These are phyloP conservation scores for Drosophila leonis DNA, from an alignment of 2,888 invertebrate genomes.

Conservation along the genomic window DNA sequence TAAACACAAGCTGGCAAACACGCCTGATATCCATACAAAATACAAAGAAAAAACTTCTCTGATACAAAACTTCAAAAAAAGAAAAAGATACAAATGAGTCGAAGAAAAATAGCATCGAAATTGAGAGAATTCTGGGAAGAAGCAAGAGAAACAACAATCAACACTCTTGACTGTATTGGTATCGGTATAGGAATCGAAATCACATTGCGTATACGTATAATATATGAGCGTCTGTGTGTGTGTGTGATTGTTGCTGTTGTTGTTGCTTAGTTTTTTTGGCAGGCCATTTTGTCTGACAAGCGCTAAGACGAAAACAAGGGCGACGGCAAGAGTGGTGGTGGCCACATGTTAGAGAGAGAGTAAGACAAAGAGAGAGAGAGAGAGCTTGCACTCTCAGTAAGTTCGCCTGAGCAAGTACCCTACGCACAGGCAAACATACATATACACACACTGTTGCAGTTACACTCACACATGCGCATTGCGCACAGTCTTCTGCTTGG, in stretches of 20 bases:
- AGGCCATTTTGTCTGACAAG: slow-evolving; percentile 50
- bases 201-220: slow-evolving; percentile 53
- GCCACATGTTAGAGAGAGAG: slow-evolving; percentile 34
- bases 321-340: slow-evolving; percentile 42
- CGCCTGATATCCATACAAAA: slow-evolving; percentile 20
- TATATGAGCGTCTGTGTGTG: neutral
- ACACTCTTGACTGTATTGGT: slow-evolving; percentile 8
- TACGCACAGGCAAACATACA: slow-evolving; percentile 22
- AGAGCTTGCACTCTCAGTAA: slow-evolving; percentile 30
- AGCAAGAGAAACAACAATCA: slow-evolving; percentile 17
- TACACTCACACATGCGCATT: slow-evolving; percentile 62
- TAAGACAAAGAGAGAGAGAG: slow-evolving; percentile 4
- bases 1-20: slow-evolving; percentile 41
- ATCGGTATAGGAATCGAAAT: slow-evolving; percentile 40
- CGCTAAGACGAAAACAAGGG: slow-evolving; percentile 10
- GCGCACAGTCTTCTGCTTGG: slow-evolving; percentile 42
- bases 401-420: slow-evolving; percentile 9
- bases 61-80: slow-evolving; percentile 13
- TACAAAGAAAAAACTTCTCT: slow-evolving; percentile 1
- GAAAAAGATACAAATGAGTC: slow-evolving; percentile 14
- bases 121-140: slow-evolving; percentile 29
- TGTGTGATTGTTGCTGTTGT: neutral
- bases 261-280: slow-evolving; percentile 18
- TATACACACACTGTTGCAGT: slow-evolving; percentile 23
- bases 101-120: slow-evolving; percentile 18